Evolutionary conservation across 2,888 invertebrate species (phyloP).

Genomic region (Mimas tiliae): DNA sequence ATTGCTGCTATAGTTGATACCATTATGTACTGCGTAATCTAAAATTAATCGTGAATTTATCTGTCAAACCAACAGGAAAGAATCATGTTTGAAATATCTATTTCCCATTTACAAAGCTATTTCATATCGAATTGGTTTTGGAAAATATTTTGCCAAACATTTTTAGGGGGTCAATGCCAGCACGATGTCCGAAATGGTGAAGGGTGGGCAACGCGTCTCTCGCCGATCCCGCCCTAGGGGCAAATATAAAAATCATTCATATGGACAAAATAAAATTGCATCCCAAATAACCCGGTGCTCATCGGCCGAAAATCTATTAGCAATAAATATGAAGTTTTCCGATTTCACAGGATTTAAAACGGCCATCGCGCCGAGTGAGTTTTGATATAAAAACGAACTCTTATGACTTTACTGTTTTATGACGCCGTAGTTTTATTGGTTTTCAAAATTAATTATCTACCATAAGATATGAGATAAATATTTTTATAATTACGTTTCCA

Average conservation of each 20-base stretch:
- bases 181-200: conserved; percentile 69
- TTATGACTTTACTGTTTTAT: conserved; percentile 75
- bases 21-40: no score
- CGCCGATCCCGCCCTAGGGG: conserved; percentile 61
- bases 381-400: conserved; percentile 67
- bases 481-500: background rate
- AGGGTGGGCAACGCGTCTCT: conserved; percentile 58
- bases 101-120: conserved; percentile 1
- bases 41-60: background rate
- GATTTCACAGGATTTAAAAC: conserved; percentile 82
- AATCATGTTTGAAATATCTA: background rate
- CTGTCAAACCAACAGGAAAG: background rate
- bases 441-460: conserved; percentile 54
- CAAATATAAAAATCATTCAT: conserved; percentile 84
- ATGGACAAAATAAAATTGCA: conserved; percentile 85
- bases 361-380: conserved; percentile 56
- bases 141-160: conserved; percentile 51
- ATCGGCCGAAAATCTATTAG: conserved; percentile 83
- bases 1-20: no score
- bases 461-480: conserved; percentile 12
- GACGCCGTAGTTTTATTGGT: conserved; percentile 68
- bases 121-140: conserved; percentile 48
- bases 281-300: conserved; percentile 81
- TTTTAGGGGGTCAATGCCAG: conserved; percentile 58
- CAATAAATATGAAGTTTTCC: conserved; percentile 85